Evolutionary conservation across 1,140 invertebrate species (phyloP).

Genomic region (Microplitis mediator): DNA sequence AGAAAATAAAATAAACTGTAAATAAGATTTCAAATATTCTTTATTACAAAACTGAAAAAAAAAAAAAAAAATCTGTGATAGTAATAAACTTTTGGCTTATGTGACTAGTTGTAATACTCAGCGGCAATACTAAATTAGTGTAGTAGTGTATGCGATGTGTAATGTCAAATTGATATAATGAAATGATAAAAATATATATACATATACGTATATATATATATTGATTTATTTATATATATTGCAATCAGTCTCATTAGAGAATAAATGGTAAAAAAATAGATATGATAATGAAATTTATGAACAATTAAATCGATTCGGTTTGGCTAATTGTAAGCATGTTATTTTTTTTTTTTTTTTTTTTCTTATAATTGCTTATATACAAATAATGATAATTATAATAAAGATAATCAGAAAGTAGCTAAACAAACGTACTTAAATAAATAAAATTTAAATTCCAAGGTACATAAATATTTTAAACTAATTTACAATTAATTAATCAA

Average conservation of each 20-base stretch:
- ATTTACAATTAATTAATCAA: constrained; percentile 33
- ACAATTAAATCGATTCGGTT: background rate
- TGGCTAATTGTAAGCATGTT: background rate
- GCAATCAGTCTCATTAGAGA: background rate
- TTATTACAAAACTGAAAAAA: constrained; percentile 58
- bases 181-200: constrained; percentile 1
- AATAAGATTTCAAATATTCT: constrained; percentile 40
- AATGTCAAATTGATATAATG: constrained; percentile 18
- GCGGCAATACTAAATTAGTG: constrained; percentile 58
- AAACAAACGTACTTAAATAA: constrained; percentile 35
- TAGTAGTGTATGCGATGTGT: constrained; percentile 40
- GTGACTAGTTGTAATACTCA: constrained; percentile 59
- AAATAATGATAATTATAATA: background rate
- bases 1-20: background rate
- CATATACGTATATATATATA: background rate
- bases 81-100: constrained; percentile 59
- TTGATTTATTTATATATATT: background rate
- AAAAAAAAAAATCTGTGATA: constrained; percentile 48
- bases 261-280: constrained; percentile 1
- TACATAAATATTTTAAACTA: constrained; percentile 45
- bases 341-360: background rate
- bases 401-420: background rate
- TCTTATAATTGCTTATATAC: background rate
- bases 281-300: background rate
- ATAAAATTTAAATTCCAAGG: constrained; percentile 42